phyloP scores from a whole-genome alignment of 2,797 vertebrate species.

The Sebastes steindachneri region DNA sequence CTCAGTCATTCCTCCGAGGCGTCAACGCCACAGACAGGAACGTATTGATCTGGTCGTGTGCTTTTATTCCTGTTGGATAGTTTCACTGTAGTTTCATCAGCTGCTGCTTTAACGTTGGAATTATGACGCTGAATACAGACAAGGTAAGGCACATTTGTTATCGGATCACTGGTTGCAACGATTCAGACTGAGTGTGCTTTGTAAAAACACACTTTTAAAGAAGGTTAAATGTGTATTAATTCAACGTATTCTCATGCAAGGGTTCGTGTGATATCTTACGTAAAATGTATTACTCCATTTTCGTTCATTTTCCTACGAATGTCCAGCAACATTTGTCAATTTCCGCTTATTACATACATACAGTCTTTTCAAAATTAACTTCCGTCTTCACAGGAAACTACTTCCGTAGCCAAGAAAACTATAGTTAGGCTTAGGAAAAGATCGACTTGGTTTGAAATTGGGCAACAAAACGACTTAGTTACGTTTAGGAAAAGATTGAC shows the following conservation, averaged over 20 bases:
- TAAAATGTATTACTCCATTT: too few relatives aligned
- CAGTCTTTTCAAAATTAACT: too few relatives aligned
- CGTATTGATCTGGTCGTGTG: slow-evolving; percentile 3
- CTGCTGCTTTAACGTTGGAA: slow-evolving; percentile 45
- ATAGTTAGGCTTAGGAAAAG: too few relatives aligned
- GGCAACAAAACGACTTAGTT: too few relatives aligned
- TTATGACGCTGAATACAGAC: slow-evolving; percentile 63
- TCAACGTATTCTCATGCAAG: background rate
- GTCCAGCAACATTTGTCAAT: too few relatives aligned
- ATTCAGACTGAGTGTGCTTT: background rate
- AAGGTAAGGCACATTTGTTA: slow-evolving; percentile 51
- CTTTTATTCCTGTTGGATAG: slow-evolving; percentile 14
- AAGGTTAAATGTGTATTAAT: background rate
- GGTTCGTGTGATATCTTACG: too few relatives aligned
- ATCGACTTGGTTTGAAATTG: too few relatives aligned
- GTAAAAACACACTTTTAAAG: background rate
- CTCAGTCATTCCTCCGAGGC: slow-evolving; percentile 2
- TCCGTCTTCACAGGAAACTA: too few relatives aligned
- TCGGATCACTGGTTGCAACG: background rate
- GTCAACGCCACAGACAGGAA: slow-evolving; percentile 1
- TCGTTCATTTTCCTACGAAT: too few relatives aligned
- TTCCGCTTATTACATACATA: accelerated
- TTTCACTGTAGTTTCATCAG: slow-evolving; percentile 54
- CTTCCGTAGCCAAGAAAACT: too few relatives aligned
- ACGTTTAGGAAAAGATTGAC: too few relatives aligned